Evolutionary conservation across 1,140 invertebrate species (phyloP).

Genomic region (Stenopsyche tienmushanensis): DNA sequence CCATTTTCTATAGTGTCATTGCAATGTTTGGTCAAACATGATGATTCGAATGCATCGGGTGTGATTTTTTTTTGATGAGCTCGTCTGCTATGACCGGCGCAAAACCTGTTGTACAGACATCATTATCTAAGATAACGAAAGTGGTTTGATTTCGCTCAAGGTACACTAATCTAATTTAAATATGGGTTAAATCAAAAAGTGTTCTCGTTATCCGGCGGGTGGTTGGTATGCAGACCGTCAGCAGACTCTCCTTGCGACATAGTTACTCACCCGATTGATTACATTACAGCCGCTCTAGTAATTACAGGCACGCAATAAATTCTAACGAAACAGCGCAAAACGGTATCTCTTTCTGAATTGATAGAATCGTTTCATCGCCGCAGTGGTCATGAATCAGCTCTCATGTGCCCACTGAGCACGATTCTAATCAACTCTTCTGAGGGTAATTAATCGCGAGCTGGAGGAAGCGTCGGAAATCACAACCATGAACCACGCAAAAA

Average conservation of each 20-base stretch:
- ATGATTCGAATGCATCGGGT: too few species aligned
- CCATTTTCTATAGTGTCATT: too few species aligned
- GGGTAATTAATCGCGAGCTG: conserved; percentile 2
- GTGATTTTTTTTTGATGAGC: too few species aligned
- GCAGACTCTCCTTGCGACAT: conserved; percentile 17
- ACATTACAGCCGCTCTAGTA: conserved; percentile 28
- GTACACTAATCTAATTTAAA: too few species aligned
- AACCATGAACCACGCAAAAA: conserved; percentile 1
- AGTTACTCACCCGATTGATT: conserved; percentile 27
- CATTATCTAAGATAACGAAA: too few species aligned
- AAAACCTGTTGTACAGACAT: too few species aligned
- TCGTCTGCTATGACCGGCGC: too few species aligned
- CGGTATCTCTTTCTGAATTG: conserved; percentile 4
- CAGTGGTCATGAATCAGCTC: not conserved
- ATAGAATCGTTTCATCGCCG: not conserved
- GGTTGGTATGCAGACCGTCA: not conserved
- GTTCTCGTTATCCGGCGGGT: not conserved
- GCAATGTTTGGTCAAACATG: too few species aligned
- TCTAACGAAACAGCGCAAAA: not conserved
- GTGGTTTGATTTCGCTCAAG: too few species aligned
- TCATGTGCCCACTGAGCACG: not conserved
- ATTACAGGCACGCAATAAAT: conserved; percentile 23
- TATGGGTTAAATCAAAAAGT: too few species aligned
- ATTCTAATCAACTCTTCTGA: not conserved
- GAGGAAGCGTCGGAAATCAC: not conserved